Conservation (phyloP, 2,797 vertebrate genomes). For the Coregonus ussuriensis region DNA sequence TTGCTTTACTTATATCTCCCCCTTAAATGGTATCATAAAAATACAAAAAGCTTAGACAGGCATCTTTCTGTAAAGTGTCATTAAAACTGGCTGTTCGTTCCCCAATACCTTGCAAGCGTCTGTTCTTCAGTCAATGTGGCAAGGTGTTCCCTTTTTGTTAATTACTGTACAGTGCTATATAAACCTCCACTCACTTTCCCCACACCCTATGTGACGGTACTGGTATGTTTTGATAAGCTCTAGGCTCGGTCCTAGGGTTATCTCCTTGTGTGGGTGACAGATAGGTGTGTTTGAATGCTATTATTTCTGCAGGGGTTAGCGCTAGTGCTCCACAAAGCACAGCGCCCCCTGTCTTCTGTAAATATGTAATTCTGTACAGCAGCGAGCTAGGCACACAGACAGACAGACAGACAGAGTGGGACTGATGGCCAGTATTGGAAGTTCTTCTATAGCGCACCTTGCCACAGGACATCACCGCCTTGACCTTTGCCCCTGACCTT, state of each 20-base stretch:
- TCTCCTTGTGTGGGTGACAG: slow-evolving; percentile 57
- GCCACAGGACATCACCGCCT: slow-evolving; percentile 81
- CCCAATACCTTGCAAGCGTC: slow-evolving; percentile 78
- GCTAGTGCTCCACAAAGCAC: slow-evolving; percentile 46
- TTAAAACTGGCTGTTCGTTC: slow-evolving; percentile 81
- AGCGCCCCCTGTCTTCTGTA: slow-evolving; percentile 72
- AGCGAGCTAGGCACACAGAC: slow-evolving; percentile 70
- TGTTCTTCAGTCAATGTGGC: slow-evolving; percentile 81
- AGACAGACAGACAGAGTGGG: slow-evolving; percentile 72
- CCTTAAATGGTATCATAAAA: slow-evolving; percentile 76
- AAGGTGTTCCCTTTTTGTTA: slow-evolving; percentile 78
- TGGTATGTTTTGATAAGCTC: slow-evolving; percentile 51
- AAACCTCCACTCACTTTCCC: slow-evolving; percentile 4
- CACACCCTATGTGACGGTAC: slow-evolving; percentile 48
- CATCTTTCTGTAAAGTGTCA: slow-evolving; percentile 81
- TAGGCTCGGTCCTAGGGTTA: slow-evolving; percentile 22
- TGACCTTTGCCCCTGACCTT: slow-evolving; percentile 75
- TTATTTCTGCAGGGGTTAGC: slow-evolving; percentile 65
- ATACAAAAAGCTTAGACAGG: slow-evolving; percentile 72
- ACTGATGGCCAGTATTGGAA: slow-evolving; percentile 92
- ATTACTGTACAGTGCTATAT: slow-evolving; percentile 49
- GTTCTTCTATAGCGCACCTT: slow-evolving; percentile 79
- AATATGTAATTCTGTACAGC: slow-evolving; percentile 87
- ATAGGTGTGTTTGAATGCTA: slow-evolving; percentile 66
- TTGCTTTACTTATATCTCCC: slow-evolving; percentile 92